These are phyloP conservation scores for Callorhinus ursinus DNA, from an alignment of 2,113 vertebrate species.

Conservation along the genomic window DNA sequence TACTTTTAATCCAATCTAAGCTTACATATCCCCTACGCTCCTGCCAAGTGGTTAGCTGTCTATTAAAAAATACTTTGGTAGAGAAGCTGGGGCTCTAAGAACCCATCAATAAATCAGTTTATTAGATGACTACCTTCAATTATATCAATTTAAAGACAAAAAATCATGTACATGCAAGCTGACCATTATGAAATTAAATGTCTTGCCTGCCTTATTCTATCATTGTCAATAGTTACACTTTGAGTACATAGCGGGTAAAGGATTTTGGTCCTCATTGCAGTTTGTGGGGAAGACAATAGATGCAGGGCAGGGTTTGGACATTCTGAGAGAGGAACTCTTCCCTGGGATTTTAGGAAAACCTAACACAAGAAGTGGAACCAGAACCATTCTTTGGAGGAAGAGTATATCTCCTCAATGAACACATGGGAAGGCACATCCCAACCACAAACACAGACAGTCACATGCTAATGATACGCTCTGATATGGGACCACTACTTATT, in stretches of 20 bases:
- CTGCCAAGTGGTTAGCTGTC: neutral
- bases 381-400: neutral
- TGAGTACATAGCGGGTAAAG: rapidly evolving
- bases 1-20: neutral
- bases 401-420: neutral
- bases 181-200: neutral
- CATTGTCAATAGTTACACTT: neutral
- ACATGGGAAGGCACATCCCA: neutral
- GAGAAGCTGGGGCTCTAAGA: neutral
- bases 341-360: neutral
- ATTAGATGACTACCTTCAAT: neutral
- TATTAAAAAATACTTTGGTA: neutral
- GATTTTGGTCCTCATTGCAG: neutral
- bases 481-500: neutral
- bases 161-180: neutral
- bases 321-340: neutral
- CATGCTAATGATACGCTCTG: neutral
- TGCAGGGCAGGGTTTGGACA: neutral
- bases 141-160: neutral
- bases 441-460: neutral
- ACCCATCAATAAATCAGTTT: neutral
- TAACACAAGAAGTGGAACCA: neutral
- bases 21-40: neutral
- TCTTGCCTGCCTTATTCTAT: neutral
- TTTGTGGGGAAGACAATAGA: neutral